A percentile compares a stretch with the other conserved stretches of the same genome.
Evolutionary conservation across 2,888 invertebrate genomes (phyloP).

Genomic region (Sarcophaga variegata): DNA sequence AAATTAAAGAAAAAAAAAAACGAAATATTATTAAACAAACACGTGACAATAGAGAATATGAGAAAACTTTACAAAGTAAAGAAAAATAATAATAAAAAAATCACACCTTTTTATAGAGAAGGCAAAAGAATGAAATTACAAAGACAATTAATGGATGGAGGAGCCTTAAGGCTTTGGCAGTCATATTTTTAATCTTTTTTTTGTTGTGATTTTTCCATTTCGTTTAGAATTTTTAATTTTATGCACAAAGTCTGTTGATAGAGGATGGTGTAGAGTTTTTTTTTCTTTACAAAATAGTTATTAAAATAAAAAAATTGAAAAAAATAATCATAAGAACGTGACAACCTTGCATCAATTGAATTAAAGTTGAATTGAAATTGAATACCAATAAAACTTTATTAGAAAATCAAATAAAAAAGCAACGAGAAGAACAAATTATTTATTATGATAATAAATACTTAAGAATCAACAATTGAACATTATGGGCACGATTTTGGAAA

Average conservation of each 20-base stretch:
- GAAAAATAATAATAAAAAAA: background rate
- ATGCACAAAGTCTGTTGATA: too few relatives aligned
- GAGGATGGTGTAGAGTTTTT: too few relatives aligned
- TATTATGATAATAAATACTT: constrained; percentile 61
- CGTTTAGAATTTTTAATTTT: too few relatives aligned
- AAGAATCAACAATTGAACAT: constrained; percentile 62
- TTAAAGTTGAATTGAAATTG: constrained; percentile 19
- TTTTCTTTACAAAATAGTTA: background rate
- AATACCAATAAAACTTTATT: constrained; percentile 37
- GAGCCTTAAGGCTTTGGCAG: constrained; percentile 15
- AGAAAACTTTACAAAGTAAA: background rate
- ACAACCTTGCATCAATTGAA: constrained; percentile 70
- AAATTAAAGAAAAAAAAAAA: constrained; percentile 20
- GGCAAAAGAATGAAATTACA: constrained; percentile 1
- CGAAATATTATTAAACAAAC: constrained; percentile 49
- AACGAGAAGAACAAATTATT: constrained; percentile 7
- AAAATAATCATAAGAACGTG: constrained; percentile 68
- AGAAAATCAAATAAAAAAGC: constrained; percentile 30
- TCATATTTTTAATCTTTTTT: constrained; percentile 38
- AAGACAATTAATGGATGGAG: background rate
- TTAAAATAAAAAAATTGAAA: constrained; percentile 31
- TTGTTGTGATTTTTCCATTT: too few relatives aligned
- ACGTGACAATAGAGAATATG: constrained; percentile 41
- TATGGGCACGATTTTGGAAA: constrained; percentile 67
- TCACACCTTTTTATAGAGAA: constrained; percentile 58